Base-by-base conservation (phyloP, 30 jellyfish, hydroid and myxozoan species). In the Catostylus mosaicus region DNA sequence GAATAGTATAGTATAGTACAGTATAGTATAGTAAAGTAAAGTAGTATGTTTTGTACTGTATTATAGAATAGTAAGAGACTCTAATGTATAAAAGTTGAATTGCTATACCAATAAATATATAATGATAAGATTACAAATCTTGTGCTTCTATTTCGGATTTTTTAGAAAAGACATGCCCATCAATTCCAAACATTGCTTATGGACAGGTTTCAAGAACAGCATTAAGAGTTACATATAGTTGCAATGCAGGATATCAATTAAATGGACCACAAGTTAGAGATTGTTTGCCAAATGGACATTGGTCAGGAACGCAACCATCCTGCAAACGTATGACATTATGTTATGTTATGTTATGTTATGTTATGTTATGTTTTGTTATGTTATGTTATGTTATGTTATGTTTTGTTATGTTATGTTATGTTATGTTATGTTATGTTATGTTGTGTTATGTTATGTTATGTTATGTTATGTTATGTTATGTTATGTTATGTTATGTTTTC, bases 111-210 rank as follows among this genome's bases (percentile, higher is more conserved):
- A n/a, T n/a, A n/a, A n/a, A n/a, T n/a, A n/a, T n/a, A n/a, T n/a
- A n/a, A n/a, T n/a, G n/a, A n/a, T n/a, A n/a, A n/a, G n/a, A n/a
- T n/a, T n/a, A n/a, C n/a, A n/a, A n/a, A n/a, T n/a, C n/a, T n/a
- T n/a, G n/a, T n/a, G n/a, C n/a, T n/a, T n/a, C n/a, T n/a, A n/a
- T n/a, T n/a, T n/a, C n/a, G n/a, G n/a, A n/a, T n/a, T n/a, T n/a
- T n/a, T n/a, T 54, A 89, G 97, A 64, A 31, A 54, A 19, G 33
- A 32, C 83, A 30, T 89, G 97, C 61, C 94, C 97, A 3, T 51
- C 8, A 32, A 30, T 63, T 14, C 88, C 80, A 10, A 59, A 64
- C 27, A 69, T 90, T 73, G 86, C 89, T 0, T 31, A 77, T 51
- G 88, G 91, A 1, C 77, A 47, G 6, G 88, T 88, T 3, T 38